phyloP scores from a whole-genome alignment of 2,113 vertebrate species.

The Hemichromis elongatus region DNA sequence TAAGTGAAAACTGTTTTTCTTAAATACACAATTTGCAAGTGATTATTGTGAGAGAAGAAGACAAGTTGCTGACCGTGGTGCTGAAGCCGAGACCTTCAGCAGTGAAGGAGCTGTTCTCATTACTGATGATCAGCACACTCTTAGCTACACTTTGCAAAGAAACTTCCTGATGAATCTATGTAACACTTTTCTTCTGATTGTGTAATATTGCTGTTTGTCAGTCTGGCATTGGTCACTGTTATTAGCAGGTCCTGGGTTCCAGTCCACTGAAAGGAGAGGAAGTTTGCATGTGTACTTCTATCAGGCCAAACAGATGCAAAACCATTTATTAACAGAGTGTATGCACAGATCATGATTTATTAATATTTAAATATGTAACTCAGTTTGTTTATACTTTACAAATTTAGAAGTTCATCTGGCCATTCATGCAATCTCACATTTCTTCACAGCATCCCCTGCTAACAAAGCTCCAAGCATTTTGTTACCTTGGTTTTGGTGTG shows the following conservation, averaged over 20 bases:
- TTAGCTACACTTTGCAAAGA: neutral
- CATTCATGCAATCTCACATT: accelerated
- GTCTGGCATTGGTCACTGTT: neutral
- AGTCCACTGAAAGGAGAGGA: neutral
- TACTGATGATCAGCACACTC: neutral
- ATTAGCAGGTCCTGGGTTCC: accelerated
- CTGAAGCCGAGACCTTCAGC: constrained; percentile 4
- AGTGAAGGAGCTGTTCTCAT: neutral
- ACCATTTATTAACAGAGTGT: too few relatives aligned
- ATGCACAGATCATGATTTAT: too few relatives aligned
- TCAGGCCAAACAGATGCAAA: too few relatives aligned
- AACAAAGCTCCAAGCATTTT: neutral
- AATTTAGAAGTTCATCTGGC: neutral
- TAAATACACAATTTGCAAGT: neutral
- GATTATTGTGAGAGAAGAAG: neutral
- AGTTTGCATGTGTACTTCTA: neutral
- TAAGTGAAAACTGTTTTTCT: neutral
- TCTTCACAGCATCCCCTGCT: neutral
- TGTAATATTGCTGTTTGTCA: neutral
- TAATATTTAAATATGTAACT: neutral
- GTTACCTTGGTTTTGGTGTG: neutral
- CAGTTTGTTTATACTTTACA: neutral
- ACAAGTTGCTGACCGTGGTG: constrained; percentile 26
- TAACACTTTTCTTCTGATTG: neutral
- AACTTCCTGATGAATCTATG: neutral